These are phyloP conservation scores for Upupa epops DNA, from an alignment of 2,113 vertebrate species.

Conservation along the genomic window DNA sequence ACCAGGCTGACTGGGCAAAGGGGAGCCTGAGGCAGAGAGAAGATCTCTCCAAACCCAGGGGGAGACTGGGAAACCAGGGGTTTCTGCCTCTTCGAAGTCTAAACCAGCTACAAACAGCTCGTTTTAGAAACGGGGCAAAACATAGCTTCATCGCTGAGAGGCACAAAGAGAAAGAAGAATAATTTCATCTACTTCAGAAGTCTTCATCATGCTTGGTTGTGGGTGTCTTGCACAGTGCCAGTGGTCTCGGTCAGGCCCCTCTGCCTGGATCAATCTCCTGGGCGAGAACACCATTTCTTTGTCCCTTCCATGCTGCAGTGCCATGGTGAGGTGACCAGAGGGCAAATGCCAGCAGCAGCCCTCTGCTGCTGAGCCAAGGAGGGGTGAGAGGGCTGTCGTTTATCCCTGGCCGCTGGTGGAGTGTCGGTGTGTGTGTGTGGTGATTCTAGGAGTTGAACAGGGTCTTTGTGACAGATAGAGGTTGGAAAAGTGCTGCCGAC, in stretches of 20 bases:
- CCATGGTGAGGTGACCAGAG: not conserved
- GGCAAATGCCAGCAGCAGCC: not conserved
- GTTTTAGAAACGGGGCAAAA: not conserved
- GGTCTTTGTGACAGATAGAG: not conserved
- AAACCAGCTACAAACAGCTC: not conserved
- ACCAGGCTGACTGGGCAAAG: not conserved
- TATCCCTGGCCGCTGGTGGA: accelerated
- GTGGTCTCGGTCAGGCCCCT: accelerated
- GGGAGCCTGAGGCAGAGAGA: not conserved
- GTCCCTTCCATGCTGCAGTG: not conserved
- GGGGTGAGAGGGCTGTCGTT: not conserved
- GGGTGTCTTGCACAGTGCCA: accelerated
- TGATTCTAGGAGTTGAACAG: not conserved
- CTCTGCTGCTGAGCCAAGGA: not conserved
- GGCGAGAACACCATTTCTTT: not conserved
- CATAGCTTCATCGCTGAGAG: not conserved
- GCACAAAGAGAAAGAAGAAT: not conserved
- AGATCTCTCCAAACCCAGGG: not conserved
- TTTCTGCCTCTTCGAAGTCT: not conserved
- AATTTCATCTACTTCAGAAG: not conserved
- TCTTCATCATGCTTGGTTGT: accelerated
- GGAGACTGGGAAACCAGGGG: not conserved
- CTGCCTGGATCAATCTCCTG: not conserved
- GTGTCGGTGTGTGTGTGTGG: accelerated
- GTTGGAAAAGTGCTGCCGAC: not conserved